Base-by-base conservation (phyloP, 2,888 invertebrate genomes). In the Clusia tigrina region DNA sequence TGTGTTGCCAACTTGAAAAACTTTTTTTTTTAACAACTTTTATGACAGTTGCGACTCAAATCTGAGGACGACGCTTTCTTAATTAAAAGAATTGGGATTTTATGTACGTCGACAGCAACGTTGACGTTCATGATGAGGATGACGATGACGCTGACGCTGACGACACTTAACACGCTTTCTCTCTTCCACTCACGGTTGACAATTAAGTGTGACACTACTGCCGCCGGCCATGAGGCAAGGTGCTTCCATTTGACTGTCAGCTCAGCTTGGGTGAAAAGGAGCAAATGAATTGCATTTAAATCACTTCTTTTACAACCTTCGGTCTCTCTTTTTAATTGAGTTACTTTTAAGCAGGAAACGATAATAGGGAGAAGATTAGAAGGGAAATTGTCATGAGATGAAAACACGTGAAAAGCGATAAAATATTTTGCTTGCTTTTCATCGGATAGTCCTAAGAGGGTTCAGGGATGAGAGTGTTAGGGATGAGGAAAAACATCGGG, bases 31-130 rank as follows among this genome's bases (percentile, higher is more conserved):
- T 32, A 12, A 32, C 32, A 32, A 32, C 12, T 32, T 32, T 12
- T 32, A 9, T 32, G 12, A 32, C n/a, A n/a, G n/a, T n/a, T n/a
- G n/a, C 32, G 32, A 9, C 42, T 6, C 3, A 42, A 42, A 42
- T 42, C 15, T 3, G n/a, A 42, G 10, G 42, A 42, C n/a, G 42
- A 10, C n/a, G 42, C 42, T 42, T 42, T 42, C n/a, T 42, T 42
- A 42, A 42, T 42, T 42, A 42, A 10, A 17, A 42, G n/a, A 42
- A 42, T 42, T 42, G 42, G 42, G n/a, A n/a, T 42, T 42, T 42
- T 42, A 10, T 5, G 42, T n/a, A n/a, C 42, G n/a, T 10, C 42
- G 42, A 17, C 9, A n/a, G n/a, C n/a, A n/a, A n/a, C n/a, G n/a
- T n/a, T n/a, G n/a, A n/a, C n/a, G n/a, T n/a, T n/a, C n/a, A n/a